These are phyloP conservation scores for Ageneiosus marmoratus DNA, from an alignment of 2,113 vertebrate species.

Conservation along the genomic window DNA sequence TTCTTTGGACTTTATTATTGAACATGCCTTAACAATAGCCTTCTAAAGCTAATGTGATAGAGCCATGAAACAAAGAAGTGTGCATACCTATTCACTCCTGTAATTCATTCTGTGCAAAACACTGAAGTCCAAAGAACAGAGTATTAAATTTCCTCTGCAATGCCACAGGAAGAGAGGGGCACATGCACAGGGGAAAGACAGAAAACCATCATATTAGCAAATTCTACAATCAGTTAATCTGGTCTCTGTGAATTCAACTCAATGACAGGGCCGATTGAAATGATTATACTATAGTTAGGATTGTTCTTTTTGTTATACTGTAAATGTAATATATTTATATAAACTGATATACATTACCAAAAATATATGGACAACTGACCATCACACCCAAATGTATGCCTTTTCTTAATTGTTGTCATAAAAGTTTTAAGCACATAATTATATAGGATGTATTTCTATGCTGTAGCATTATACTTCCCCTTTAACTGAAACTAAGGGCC, in stretches of 20 bases:
- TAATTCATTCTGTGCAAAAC: not conserved
- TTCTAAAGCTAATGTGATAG: not conserved
- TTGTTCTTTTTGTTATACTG: too few relatives aligned
- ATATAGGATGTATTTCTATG: too few relatives aligned
- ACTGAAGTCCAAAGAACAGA: conserved; percentile 92
- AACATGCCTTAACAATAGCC: not conserved
- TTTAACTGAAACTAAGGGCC: too few relatives aligned
- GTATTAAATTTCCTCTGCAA: conserved; percentile 87
- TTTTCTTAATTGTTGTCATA: too few relatives aligned
- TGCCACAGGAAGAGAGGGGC: conserved; percentile 54
- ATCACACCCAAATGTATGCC: too few relatives aligned
- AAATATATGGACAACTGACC: too few relatives aligned
- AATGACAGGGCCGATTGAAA: not conserved
- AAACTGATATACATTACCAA: too few relatives aligned
- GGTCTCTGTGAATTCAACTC: not conserved
- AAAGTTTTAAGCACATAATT: too few relatives aligned
- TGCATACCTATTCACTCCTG: not conserved
- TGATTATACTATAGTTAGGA: not conserved
- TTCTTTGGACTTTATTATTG: not conserved
- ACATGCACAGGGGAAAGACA: not conserved
- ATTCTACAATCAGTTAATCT: not conserved
- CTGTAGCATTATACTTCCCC: too few relatives aligned
- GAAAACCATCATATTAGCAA: not conserved
- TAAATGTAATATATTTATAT: too few relatives aligned
- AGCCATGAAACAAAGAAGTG: not conserved